Base-by-base conservation (phyloP, 2,888 invertebrate genomes). In the Buathra laborator region DNA sequence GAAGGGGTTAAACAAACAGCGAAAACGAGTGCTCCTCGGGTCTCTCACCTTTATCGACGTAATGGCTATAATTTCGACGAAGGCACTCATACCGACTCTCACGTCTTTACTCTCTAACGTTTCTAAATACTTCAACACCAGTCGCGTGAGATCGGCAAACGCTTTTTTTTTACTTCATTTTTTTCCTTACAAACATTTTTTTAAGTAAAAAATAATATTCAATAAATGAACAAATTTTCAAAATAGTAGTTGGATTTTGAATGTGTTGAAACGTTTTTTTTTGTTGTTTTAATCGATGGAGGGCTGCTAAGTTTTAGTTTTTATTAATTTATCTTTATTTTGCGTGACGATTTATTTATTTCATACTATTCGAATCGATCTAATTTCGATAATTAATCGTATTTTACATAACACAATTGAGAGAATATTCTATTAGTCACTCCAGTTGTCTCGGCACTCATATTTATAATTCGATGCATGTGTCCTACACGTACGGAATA, bases 61-160 rank as follows among this genome's bases (percentile, higher is more conserved):
- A 91, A 91, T 90, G 86, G 89, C 90, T 89, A 88, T 89, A 90
- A 91, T 91, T 91, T 91, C 80, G 90, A 87, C 86, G 80, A 87
- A n/a, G 37, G 56, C 86, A 85, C 83, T 70, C 56, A 85, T 79
- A 72, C 79, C 19, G n/a, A 44, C 56, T 66, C 70, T 70, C 37
- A 43, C 53, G n/a, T 44, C n/a, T 44, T 14, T 53, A 16, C 16
- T 32, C 19, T 72, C 44, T 59, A 46, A n/a, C n/a, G 9, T 14
- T 43, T 44, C 24, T 44, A n/a, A 44, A 14, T 59, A 44, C 56
- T 44, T 14, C 12, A 19, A 32, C 32, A 14, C 19, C 53, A 56
- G 43, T 19, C 16, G 10, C 43, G 14, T 19, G 71, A 43, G 53
- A 43, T 16, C 19, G 19, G 10, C 46, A 46, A 24, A 19, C 10